Evolutionary conservation across 2,797 vertebrate species (phyloP).

Genomic region (Geotrypetes seraphini): DNA sequence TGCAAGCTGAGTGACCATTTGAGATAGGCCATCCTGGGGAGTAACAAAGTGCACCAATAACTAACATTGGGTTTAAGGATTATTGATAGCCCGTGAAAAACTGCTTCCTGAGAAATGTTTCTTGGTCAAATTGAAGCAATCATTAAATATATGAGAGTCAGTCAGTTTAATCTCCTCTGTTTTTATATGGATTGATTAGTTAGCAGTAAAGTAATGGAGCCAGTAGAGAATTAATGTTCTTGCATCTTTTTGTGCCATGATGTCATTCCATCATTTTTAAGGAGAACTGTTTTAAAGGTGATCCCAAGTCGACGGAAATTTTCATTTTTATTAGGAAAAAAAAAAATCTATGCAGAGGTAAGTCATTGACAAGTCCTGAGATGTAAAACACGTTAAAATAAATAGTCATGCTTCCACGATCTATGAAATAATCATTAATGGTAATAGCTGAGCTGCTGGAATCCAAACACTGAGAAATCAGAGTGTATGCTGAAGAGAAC

Average conservation of each 20-base stretch:
- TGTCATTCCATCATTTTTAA: slow-evolving; percentile 17
- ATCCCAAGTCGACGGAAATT: slow-evolving; percentile 11
- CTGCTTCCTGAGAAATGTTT: slow-evolving; percentile 69
- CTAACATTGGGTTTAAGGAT: slow-evolving; percentile 73
- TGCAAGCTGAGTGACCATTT: slow-evolving; percentile 50
- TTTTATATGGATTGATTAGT: slow-evolving; percentile 79
- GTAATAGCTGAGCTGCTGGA: too few relatives aligned
- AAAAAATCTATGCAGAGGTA: too few relatives aligned
- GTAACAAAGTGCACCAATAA: slow-evolving; percentile 68
- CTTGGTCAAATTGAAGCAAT: slow-evolving; percentile 78
- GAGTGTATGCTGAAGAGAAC: too few relatives aligned
- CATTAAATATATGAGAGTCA: slow-evolving; percentile 85
- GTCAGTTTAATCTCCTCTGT: slow-evolving; percentile 85
- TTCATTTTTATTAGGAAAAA: too few relatives aligned
- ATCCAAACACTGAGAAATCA: too few relatives aligned
- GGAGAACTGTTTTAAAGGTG: slow-evolving; percentile 17
- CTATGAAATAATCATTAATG: slow-evolving; percentile 19
- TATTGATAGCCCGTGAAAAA: slow-evolving; percentile 77
- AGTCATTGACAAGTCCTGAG: too few relatives aligned
- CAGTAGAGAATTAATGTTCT: slow-evolving; percentile 68
- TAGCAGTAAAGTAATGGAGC: slow-evolving; percentile 61
- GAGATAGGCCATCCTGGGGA: slow-evolving; percentile 56
- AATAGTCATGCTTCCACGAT: not conserved
- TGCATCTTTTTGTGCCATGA: slow-evolving; percentile 27
- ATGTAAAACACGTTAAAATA: too few relatives aligned